phyloP scores from a whole-genome alignment of 2,113 vertebrate species.

The Callorhinus ursinus region DNA sequence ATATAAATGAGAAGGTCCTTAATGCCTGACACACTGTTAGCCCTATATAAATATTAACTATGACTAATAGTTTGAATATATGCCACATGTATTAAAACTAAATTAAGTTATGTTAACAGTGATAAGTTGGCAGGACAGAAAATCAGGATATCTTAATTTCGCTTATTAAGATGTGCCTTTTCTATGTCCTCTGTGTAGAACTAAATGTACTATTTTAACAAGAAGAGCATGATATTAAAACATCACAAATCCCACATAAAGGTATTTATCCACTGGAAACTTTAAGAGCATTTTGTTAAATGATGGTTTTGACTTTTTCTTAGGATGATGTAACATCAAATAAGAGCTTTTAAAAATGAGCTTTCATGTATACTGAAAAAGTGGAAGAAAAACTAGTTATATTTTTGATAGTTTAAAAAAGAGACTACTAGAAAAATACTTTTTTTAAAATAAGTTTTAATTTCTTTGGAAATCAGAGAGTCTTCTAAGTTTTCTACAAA shows the following conservation, averaged over 20 bases:
- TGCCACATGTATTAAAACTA: not conserved
- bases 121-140: not conserved
- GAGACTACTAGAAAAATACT: conserved; percentile 28
- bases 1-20: not conserved
- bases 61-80: not conserved
- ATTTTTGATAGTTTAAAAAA: conserved; percentile 50
- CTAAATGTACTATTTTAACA: not conserved
- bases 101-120: not conserved
- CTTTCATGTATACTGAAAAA: conserved; percentile 34
- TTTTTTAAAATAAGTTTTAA: conserved; percentile 32
- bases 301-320: not conserved
- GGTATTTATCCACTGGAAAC: not conserved
- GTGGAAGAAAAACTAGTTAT: conserved; percentile 43
- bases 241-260: not conserved
- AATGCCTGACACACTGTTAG: not conserved
- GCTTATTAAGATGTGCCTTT: not conserved
- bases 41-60: not conserved
- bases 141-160: not conserved
- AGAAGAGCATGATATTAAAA: not conserved
- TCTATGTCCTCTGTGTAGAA: not conserved
- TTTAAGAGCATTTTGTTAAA: not conserved
- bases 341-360: not conserved
- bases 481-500: conserved; percentile 18
- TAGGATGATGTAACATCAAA: not conserved
- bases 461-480: conserved; percentile 3